Conservation (phyloP, 2,888 invertebrate genomes). For the Malthinus flaveolus region DNA sequence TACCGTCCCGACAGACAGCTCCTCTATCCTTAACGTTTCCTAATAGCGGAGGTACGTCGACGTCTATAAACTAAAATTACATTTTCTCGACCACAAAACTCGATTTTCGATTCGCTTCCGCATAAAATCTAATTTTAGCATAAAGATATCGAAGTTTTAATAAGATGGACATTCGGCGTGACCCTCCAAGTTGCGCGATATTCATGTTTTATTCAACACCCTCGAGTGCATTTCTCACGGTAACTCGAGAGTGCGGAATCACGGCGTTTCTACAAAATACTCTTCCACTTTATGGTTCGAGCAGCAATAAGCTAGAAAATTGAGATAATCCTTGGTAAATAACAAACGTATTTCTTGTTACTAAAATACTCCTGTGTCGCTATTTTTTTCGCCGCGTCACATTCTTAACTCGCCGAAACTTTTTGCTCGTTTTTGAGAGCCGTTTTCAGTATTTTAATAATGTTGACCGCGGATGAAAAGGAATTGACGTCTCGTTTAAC, state of each 20-base stretch:
- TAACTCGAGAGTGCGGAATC: constrained; percentile 31
- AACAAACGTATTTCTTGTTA: constrained; percentile 1
- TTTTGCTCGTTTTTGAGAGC: too few species aligned
- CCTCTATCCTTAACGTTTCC: constrained; percentile 25
- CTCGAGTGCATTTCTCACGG: constrained; percentile 39
- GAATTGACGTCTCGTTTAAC: too few species aligned
- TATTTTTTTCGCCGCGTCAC: too few species aligned
- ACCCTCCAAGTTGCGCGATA: constrained; percentile 20
- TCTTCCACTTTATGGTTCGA: constrained; percentile 21
- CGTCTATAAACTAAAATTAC: constrained; percentile 20
- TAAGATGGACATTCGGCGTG: constrained; percentile 27
- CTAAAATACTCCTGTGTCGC: neutral
- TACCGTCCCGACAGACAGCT: constrained; percentile 42
- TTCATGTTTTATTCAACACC: constrained; percentile 39
- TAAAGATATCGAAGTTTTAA: constrained; percentile 21
- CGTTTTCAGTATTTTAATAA: too few species aligned
- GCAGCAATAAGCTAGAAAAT: constrained; percentile 16
- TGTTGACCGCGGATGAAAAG: too few species aligned
- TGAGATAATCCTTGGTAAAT: constrained; percentile 19
- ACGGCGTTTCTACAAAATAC: constrained; percentile 23
- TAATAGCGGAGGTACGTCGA: constrained; percentile 16
- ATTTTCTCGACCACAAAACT: neutral
- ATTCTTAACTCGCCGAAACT: too few species aligned
- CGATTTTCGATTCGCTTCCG: neutral
- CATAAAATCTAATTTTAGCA: neutral